Conservation (phyloP, 2,888 invertebrate species). For the Limnephilus lunatus region DNA sequence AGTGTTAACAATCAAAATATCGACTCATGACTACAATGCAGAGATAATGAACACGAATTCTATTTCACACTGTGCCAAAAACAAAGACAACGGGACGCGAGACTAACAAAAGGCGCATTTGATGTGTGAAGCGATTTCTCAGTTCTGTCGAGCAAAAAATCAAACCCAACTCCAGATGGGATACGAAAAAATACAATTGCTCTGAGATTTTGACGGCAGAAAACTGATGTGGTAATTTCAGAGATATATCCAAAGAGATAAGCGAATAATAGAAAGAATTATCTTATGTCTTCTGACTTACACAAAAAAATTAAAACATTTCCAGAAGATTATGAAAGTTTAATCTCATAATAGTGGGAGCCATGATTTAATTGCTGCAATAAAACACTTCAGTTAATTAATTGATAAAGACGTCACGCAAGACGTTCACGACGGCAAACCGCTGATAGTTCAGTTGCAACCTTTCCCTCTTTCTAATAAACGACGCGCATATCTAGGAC, state of each 20-base stretch:
- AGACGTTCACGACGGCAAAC: background rate
- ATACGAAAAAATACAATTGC: slow-evolving; percentile 10
- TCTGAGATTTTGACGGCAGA: slow-evolving; percentile 25
- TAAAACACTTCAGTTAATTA: background rate
- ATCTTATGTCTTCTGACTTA: background rate
- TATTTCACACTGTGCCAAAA: background rate
- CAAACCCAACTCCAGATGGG: background rate
- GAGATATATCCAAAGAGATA: slow-evolving; percentile 9
- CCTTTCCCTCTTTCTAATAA: background rate
- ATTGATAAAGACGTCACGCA: background rate
- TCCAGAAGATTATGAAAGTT: background rate
- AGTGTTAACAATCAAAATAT: background rate
- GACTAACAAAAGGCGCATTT: slow-evolving; percentile 19
- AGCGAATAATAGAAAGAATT: slow-evolving; percentile 15
- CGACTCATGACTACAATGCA: background rate
- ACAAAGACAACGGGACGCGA: slow-evolving; percentile 13
- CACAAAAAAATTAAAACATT: background rate
- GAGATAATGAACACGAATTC: background rate
- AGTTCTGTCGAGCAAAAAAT: slow-evolving; percentile 22
- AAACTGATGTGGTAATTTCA: slow-evolving; percentile 9
- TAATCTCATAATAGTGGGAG: background rate
- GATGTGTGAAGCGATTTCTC: slow-evolving; percentile 40
- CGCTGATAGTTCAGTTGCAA: background rate
- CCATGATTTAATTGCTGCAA: background rate
- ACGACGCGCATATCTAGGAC: background rate